Evolutionary conservation across 2,113 vertebrate genomes (phyloP).

Genomic region (rat (Rattus norvegicus)): DNA sequence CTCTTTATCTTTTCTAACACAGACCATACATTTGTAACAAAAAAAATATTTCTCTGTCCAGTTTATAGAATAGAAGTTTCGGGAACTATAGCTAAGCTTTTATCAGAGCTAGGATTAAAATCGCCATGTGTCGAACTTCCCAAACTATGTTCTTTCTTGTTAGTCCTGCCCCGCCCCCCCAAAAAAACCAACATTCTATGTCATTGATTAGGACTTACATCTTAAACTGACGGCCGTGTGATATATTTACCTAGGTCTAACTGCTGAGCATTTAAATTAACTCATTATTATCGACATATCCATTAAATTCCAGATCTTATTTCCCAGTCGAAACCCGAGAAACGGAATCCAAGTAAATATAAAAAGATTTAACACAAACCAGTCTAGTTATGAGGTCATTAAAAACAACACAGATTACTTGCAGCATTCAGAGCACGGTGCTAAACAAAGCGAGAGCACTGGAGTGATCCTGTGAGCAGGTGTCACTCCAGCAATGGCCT

Average conservation of each 20-base stretch:
- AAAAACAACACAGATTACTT: not conserved
- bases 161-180: not conserved
- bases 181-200: not conserved
- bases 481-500: not conserved
- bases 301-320: slow-evolving; percentile 16
- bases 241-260: slow-evolving; percentile 16
- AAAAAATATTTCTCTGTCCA: not conserved
- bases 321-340: slow-evolving; percentile 25
- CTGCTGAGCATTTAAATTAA: not conserved
- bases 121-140: not conserved
- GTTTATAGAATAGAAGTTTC: slow-evolving; percentile 6
- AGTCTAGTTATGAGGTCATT: not conserved
- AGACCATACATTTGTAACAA: slow-evolving; percentile 35
- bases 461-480: not conserved
- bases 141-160: not conserved
- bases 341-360: not conserved
- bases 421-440: not conserved
- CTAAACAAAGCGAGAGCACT: not conserved
- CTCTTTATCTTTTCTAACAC: slow-evolving; percentile 8
- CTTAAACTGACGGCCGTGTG: not conserved
- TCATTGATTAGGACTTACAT: not conserved
- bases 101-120: not conserved
- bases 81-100: not conserved
- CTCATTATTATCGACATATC: not conserved
- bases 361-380: not conserved